phyloP scores from a whole-genome alignment of 2,797 vertebrate species.

The Spondyliosoma cantharus region DNA sequence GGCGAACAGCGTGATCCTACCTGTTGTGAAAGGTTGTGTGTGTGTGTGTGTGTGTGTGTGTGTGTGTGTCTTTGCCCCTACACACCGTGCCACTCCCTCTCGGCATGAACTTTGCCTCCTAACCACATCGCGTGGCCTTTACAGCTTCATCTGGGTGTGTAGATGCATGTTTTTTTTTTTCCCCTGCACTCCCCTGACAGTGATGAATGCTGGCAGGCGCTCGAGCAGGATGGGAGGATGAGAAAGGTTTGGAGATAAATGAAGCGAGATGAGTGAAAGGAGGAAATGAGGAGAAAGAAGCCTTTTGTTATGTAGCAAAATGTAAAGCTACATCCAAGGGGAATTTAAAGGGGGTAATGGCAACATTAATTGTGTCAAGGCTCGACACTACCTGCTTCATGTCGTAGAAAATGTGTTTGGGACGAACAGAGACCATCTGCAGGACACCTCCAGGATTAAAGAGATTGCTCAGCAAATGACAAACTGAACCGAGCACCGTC shows the following conservation, averaged over 20 bases:
- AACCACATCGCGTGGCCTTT: constrained; percentile 16
- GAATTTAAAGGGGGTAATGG: too few species aligned
- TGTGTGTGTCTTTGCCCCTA: constrained; percentile 26
- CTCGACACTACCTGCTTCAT: too few species aligned
- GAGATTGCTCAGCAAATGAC: too few species aligned
- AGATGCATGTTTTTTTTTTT: neutral
- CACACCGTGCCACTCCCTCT: constrained; percentile 58
- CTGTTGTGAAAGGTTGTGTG: constrained; percentile 61
- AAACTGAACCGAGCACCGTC: too few species aligned
- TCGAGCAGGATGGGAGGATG: constrained; percentile 18
- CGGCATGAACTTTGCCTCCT: constrained; percentile 69
- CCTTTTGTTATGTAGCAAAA: too few species aligned
- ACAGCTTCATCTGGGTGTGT: constrained; percentile 19
- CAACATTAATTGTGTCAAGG: too few species aligned
- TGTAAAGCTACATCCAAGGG: too few species aligned
- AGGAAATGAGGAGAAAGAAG: constrained; percentile 17
- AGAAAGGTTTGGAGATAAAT: constrained; percentile 20
- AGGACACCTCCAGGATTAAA: too few species aligned
- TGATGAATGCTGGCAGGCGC: constrained; percentile 9
- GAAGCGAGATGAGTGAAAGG: constrained; percentile 13
- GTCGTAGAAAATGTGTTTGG: too few species aligned
- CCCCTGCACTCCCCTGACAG: constrained; percentile 2
- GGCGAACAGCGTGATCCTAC: constrained; percentile 75
- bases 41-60: constrained; percentile 24
- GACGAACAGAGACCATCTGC: too few species aligned